A percentile compares a stretch with the other conserved stretches of the same genome.
Evolutionary conservation across 2,797 vertebrate genomes (phyloP).

Genomic region (Alosa sapidissima): DNA sequence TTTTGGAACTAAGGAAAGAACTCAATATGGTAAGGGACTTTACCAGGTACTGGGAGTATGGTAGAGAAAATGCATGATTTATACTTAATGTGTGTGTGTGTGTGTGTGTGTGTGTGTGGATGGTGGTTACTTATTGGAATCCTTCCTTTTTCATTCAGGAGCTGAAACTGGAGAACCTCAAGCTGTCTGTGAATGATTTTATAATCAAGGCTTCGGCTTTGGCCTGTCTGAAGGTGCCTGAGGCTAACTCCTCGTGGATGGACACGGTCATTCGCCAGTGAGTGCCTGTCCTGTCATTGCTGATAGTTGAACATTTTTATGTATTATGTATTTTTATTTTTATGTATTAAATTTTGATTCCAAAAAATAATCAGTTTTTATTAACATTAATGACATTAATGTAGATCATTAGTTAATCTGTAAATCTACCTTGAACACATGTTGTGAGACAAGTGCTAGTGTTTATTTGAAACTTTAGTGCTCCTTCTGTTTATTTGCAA

Average conservation of each 20-base stretch:
- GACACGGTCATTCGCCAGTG: constrained; percentile 97
- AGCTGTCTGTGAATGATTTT: constrained; percentile 97
- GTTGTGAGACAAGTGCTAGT: too few relatives aligned
- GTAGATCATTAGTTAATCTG: background rate
- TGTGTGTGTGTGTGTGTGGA: background rate
- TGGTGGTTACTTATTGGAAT: background rate
- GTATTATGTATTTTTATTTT: too few relatives aligned
- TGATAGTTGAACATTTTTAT: too few relatives aligned
- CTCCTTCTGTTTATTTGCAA: too few relatives aligned
- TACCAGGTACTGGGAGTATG: background rate
- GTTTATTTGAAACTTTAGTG: too few relatives aligned
- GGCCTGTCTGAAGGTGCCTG: constrained; percentile 94
- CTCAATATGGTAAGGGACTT: constrained; percentile 83
- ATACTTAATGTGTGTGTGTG: background rate
- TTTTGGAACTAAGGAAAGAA: constrained; percentile 88
- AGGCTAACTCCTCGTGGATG: constrained; percentile 98
- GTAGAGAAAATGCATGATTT: background rate
- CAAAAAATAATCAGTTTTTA: background rate
- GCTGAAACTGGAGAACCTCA: constrained; percentile 84
- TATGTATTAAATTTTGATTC: background rate
- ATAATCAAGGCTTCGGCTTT: constrained; percentile 96
- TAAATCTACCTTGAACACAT: background rate
- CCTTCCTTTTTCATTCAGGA: constrained; percentile 67
- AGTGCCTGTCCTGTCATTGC: constrained; percentile 57
- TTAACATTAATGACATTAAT: too few relatives aligned